phyloP scores from a whole-genome alignment of 1,140 invertebrate species.

The Tetramorium simillimum region DNA sequence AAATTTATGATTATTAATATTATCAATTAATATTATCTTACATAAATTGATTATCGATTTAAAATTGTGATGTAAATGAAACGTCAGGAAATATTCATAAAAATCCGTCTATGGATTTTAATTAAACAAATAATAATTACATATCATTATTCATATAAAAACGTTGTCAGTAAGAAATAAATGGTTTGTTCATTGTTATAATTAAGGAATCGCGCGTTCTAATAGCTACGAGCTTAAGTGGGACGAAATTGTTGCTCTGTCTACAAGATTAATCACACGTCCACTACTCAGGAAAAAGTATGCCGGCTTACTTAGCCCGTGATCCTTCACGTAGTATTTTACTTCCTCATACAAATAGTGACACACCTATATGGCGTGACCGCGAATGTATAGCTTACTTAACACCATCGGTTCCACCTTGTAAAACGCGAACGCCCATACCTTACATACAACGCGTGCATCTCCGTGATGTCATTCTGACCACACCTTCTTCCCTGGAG shows the following conservation, averaged over 20 bases:
- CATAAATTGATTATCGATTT: not conserved
- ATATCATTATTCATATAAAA: not conserved
- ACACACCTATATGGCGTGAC: constrained; percentile 65
- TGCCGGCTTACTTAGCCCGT: constrained; percentile 1
- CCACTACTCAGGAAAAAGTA: constrained; percentile 13
- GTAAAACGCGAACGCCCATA: constrained; percentile 44
- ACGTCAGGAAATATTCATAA: not conserved
- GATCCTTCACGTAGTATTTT: not conserved
- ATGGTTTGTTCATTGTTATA: not conserved
- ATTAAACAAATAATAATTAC: not conserved
- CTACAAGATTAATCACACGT: constrained; percentile 18
- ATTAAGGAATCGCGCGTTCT: not conserved
- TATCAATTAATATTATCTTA: not conserved
- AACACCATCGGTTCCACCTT: constrained; percentile 32
- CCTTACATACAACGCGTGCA: constrained; percentile 25
- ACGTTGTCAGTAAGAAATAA: not conserved
- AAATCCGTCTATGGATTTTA: not conserved
- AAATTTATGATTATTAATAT: not conserved
- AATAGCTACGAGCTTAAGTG: not conserved
- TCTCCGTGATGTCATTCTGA: not conserved
- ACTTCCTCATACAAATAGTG: constrained; percentile 33
- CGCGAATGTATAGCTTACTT: constrained; percentile 20
- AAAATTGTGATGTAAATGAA: not conserved
- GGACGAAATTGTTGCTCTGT: not conserved
- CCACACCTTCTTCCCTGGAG: constrained; percentile 44